Percentiles rank a stretch among this genome's conserved stretches.
phyloP scores from a whole-genome alignment of 2,113 vertebrate species.

The Cyphomyrus plagiostoma region DNA sequence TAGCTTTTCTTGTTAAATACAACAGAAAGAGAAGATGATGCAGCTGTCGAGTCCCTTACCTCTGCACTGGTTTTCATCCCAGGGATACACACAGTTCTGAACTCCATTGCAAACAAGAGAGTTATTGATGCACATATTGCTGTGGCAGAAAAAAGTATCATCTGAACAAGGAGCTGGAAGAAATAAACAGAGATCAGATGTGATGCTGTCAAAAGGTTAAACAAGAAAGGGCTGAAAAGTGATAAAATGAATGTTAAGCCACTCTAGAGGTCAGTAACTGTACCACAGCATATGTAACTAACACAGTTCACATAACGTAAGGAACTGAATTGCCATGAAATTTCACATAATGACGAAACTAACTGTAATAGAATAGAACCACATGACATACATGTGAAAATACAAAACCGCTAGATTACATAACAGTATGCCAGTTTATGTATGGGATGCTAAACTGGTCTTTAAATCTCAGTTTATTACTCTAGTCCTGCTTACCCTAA shows the following conservation, averaged over 20 bases:
- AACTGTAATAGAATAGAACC: background rate
- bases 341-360: background rate
- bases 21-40: background rate
- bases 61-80: slow-evolving; percentile 98
- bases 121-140: slow-evolving; percentile 99
- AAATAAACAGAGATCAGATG: slow-evolving; percentile 17
- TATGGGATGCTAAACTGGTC: background rate
- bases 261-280: background rate
- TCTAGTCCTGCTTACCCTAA: background rate
- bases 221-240: background rate
- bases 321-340: background rate
- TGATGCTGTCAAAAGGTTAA: background rate
- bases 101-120: slow-evolving; percentile 95
- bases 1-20: background rate
- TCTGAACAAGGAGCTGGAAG: slow-evolving; percentile 82
- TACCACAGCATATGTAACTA: background rate
- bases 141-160: slow-evolving; percentile 95
- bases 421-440: background rate
- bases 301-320: background rate
- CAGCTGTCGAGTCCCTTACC: slow-evolving; percentile 58
- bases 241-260: background rate
- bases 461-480: background rate
- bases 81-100: slow-evolving; percentile 97
- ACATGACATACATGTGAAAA: background rate
- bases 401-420: background rate